Conservation (phyloP, 2,888 invertebrate genomes). For the Mythimna impura region DNA sequence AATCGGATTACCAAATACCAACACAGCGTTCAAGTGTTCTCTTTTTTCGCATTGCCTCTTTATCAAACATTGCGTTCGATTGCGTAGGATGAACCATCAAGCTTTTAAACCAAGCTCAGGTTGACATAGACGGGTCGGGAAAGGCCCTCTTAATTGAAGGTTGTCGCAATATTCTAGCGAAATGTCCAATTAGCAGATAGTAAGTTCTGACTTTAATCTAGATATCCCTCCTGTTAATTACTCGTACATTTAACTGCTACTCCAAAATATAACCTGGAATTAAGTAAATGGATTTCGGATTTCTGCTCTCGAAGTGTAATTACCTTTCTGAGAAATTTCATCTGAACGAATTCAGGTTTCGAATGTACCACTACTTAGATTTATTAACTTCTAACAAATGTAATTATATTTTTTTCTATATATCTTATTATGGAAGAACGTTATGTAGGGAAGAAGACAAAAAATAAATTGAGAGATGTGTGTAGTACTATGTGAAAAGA, state of each 20-base stretch:
- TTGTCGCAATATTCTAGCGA: slow-evolving; percentile 1
- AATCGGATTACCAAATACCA: too few relatives aligned
- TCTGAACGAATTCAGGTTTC: neutral
- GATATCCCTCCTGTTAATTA: neutral
- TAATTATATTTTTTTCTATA: too few relatives aligned
- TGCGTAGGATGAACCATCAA: too few relatives aligned
- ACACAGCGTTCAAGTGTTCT: too few relatives aligned
- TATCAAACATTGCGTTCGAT: too few relatives aligned
- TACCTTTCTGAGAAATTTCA: slow-evolving; percentile 20
- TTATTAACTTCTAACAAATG: neutral
- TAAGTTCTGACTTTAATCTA: slow-evolving; percentile 5
- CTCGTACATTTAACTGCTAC: neutral
- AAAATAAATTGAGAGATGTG: too few relatives aligned
- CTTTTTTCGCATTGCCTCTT: too few relatives aligned
- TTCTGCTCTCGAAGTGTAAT: neutral
- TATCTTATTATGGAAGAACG: too few relatives aligned
- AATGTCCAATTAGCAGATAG: slow-evolving; percentile 7
- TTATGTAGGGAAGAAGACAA: too few relatives aligned
- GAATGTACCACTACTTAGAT: neutral
- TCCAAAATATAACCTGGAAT: slow-evolving; percentile 17
- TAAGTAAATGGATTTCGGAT: slow-evolving; percentile 6
- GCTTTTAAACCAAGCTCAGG: too few relatives aligned
- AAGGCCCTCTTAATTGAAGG: neutral
- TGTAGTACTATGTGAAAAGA: too few relatives aligned
- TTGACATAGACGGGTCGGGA: too few relatives aligned